phyloP scores from a whole-genome alignment of 2,797 vertebrate species.

The Petrocephalus sullivani region DNA sequence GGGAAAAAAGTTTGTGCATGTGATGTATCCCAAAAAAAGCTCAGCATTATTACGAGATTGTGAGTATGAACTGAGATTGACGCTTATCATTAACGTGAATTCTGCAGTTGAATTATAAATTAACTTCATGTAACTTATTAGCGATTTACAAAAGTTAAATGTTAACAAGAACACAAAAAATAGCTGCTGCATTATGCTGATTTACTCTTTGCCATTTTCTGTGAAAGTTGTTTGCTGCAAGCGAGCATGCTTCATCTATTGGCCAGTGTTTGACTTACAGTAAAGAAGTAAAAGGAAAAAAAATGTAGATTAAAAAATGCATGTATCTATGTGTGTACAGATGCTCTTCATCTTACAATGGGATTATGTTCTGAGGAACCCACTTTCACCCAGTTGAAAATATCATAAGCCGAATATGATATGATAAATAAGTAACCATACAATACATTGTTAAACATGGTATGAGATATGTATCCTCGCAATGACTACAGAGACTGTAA shows the following conservation, averaged over 20 bases:
- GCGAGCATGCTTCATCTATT: neutral
- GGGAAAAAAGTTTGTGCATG: conserved; percentile 92
- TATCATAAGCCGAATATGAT: too few relatives aligned
- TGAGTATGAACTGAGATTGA: conserved; percentile 50
- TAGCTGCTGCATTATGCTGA: neutral
- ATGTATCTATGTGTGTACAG: neutral
- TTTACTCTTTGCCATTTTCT: neutral
- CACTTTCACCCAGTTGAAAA: too few relatives aligned
- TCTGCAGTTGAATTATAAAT: neutral
- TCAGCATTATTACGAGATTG: conserved; percentile 85
- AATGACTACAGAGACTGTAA: too few relatives aligned
- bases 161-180: neutral
- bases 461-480: too few relatives aligned
- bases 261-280: neutral
- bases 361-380: too few relatives aligned
- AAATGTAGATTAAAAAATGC: neutral
- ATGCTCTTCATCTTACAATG: too few relatives aligned
- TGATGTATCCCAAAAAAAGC: conserved; percentile 91
- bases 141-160: neutral
- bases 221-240: neutral
- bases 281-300: neutral
- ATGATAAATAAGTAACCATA: too few relatives aligned
- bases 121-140: neutral
- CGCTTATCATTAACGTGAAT: neutral
- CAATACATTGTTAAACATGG: too few relatives aligned